Evolutionary conservation across 2,797 vertebrate species (phyloP).

Genomic region (Helicolenus hilgendorfi): DNA sequence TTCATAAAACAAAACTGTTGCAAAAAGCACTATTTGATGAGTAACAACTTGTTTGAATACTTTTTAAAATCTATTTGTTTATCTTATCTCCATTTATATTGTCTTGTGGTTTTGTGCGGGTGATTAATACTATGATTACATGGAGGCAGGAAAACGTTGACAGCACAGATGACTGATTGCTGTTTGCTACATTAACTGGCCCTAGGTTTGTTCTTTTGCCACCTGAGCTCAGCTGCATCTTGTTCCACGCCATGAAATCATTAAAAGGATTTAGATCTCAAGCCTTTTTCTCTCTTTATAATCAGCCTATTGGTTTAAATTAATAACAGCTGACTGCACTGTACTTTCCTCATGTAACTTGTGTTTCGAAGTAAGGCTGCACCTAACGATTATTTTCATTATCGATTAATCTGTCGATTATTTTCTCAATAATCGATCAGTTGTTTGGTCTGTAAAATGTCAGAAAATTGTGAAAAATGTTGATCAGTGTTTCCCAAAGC

Average conservation of each 20-base stretch:
- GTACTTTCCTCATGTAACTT: background rate
- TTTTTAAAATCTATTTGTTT: background rate
- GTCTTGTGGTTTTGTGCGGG: background rate
- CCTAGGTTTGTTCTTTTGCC: background rate
- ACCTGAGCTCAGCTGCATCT: constrained; percentile 22
- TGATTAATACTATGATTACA: background rate
- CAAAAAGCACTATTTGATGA: background rate
- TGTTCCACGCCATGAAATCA: background rate
- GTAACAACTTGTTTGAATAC: background rate
- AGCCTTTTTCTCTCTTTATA: background rate
- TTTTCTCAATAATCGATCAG: too few species aligned
- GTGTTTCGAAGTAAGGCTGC: too few species aligned
- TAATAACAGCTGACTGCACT: background rate
- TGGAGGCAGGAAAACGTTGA: background rate
- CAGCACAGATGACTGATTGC: background rate
- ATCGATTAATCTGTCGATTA: too few species aligned
- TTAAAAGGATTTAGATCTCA: background rate
- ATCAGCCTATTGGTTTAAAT: background rate
- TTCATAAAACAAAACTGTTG: background rate
- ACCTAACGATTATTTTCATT: too few species aligned
- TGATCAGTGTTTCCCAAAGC: too few species aligned
- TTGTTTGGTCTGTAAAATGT: too few species aligned
- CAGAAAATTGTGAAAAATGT: too few species aligned
- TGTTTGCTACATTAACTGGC: background rate
- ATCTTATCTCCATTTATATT: background rate